Base-by-base conservation (phyloP, 2,888 invertebrate genomes). In the Sinopyrophorus schimmeli region DNA sequence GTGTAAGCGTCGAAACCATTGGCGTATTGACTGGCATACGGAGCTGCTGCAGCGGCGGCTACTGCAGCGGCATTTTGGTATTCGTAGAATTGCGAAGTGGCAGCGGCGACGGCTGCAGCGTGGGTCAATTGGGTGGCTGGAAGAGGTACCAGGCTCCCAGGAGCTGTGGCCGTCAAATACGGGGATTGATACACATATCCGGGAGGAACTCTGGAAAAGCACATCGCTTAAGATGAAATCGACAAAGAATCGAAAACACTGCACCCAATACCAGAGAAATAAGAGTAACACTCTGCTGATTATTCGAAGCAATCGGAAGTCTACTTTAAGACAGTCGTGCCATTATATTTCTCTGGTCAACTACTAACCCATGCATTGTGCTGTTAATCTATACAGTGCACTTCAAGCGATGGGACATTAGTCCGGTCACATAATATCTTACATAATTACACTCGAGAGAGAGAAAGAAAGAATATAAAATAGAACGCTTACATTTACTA, bases 161-260 rank as follows among this genome's bases (percentile, higher is more conserved):
- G 80, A 40, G 80, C 76, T 20, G 80, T 76, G 17, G 84, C 81
- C 35, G 82, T 78, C 73, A 84, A 72, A 69, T 84, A 84, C 4
- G 88, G 86, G 63, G 87, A 84, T 62, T 86, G 85, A 68, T 86
- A 84, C 73, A 89, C 80, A 74, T 89, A 89, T 59, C 88, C 83
- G 34, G 87, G 86, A 21, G 53, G 53, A 7, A 53, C 53, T 26
- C 53, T 53, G 53, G 9, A 53, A 53, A 32, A 41, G 24, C 27
- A 32, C 11, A 20, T 15, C 16, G 20, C 10, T 35, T 46, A 39
- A 18, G 18, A 27, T 5, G 32, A 40, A 39, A 18, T 17, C 23
- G 10, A 43, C n/a, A 34, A 15, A 41, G 42, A 7, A 14, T 21
- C 21, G 26, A 16, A 28, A 60, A 62, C 71, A 70, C 69, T 67